phyloP scores from a whole-genome alignment of 2,113 vertebrate genomes.

The Scalopus aquaticus region DNA sequence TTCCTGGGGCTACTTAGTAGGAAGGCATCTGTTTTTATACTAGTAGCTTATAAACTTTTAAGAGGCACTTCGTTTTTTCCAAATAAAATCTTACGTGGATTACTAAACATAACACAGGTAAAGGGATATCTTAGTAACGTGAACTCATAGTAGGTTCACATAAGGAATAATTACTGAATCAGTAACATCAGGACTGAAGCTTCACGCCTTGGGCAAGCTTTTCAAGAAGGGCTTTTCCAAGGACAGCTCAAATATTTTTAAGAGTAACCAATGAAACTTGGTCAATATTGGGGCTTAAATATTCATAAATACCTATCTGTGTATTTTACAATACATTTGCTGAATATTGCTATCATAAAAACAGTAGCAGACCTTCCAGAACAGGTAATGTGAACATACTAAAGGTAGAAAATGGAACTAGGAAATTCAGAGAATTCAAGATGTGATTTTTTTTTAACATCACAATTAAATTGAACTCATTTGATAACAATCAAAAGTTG shows the following conservation, averaged over 20 bases:
- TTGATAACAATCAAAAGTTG: neutral
- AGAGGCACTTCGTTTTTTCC: constrained; percentile 1
- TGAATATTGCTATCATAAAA: neutral
- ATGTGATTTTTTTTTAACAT: neutral
- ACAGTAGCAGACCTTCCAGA: neutral
- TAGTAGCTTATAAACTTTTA: neutral
- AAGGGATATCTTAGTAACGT: neutral
- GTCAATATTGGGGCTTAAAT: neutral
- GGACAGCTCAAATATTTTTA: neutral
- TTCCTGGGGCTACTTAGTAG: neutral
- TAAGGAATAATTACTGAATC: constrained; percentile 55
- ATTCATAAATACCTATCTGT: neutral
- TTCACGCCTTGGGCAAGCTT: neutral
- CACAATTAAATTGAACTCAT: neutral
- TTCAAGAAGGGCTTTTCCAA: neutral
- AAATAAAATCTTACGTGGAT: constrained; percentile 3
- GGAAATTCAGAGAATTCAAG: constrained; percentile 70
- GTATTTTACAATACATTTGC: neutral
- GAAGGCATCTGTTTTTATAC: neutral
- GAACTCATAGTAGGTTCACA: neutral
- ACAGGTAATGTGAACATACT: constrained; percentile 79
- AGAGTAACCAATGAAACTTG: neutral
- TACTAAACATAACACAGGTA: neutral
- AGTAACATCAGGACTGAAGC: constrained; percentile 25
- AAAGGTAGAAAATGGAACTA: constrained; percentile 68